Evolutionary conservation across 2,797 vertebrate genomes (phyloP), one percentile per base, ranked within the genome.

Genomic region (Remorina albescens): DNA sequence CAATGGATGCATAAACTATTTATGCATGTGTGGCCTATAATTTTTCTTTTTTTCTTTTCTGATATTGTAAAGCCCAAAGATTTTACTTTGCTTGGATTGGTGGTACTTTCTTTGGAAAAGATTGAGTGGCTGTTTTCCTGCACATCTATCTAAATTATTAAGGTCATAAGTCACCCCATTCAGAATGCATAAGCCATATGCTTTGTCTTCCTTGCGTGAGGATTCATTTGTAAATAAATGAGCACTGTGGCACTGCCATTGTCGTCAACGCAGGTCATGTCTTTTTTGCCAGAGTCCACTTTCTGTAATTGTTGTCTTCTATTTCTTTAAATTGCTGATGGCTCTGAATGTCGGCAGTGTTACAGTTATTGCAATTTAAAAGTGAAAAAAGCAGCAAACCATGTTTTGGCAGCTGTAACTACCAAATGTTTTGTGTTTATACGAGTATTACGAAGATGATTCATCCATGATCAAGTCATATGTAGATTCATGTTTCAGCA

Each of bases 261-360:
- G 21, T 18, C 2, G 2, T 26, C 8, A 19, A 23, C 16, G 11
- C 26, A 46, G 55, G 46, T 51, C 26, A 21, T 26, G 28, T 47
- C 47, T 54, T 36, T 13, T 9, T 18, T 47, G 10, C 19, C 7
- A 13, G 25, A 16, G 41, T 58, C 51, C 59, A 64, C 58, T 76
- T 57, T 50, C 7, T 1, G 16, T 58, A 46, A 71, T 59, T 64
- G 54, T 69, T 64, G 41, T 21, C n/a, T 56, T 51, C 65, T 8
- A 63, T 21, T 51, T 68, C 41, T 12, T 53, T n/a, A 47, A 47
- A 28, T 28, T 18, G n/a, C 26, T 5, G 39, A 46, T 47, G 41
- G 32, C 12, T 66, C 32, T 26, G 9, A 55, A 54, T 39, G 15
- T 26, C 30, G 26, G 21, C 5, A 47, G 50, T 53, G 8, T 26